Evolutionary conservation across 92 coral and sea anemone genomes (phyloP).

Genomic region (Parazoanthus atlanticus): DNA sequence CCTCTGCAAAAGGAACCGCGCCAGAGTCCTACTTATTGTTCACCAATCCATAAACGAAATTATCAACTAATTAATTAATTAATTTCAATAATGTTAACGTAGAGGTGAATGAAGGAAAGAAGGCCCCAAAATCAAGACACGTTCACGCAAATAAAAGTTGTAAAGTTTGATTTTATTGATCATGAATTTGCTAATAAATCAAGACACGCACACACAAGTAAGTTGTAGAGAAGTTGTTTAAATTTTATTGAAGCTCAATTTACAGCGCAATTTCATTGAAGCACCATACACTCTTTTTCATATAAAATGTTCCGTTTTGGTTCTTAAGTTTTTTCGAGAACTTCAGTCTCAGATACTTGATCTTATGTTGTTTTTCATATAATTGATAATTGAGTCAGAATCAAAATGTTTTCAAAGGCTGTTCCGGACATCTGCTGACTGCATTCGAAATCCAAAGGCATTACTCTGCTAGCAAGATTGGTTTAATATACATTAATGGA

Average conservation of each 20-base stretch:
- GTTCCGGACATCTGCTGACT: too few relatives aligned
- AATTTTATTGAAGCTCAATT: neutral
- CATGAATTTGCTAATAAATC: neutral
- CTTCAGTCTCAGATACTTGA: too few relatives aligned
- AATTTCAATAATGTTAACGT: neutral
- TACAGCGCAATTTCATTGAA: neutral
- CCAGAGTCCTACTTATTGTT: neutral
- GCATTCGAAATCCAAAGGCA: too few relatives aligned
- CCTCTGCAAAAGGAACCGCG: neutral
- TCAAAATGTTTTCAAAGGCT: neutral
- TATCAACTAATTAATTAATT: neutral
- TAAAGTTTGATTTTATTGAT: too few relatives aligned
- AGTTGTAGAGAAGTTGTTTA: neutral
- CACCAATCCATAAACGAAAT: neutral
- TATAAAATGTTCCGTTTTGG: conserved; percentile 7
- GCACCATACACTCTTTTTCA: conserved; percentile 10
- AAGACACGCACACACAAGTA: neutral
- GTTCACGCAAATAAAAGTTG: neutral
- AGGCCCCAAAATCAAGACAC: neutral
- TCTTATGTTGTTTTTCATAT: neutral
- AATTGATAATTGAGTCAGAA: too few relatives aligned
- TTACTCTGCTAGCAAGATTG: too few relatives aligned
- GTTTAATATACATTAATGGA: too few relatives aligned
- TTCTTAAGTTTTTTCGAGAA: neutral
- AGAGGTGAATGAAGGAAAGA: neutral